A percentile compares a stretch with the other conserved stretches of the same genome.
These are phyloP conservation scores for Troglohyphantes excavatus DNA, from an alignment of 2,888 invertebrate species.

Conservation along the genomic window DNA sequence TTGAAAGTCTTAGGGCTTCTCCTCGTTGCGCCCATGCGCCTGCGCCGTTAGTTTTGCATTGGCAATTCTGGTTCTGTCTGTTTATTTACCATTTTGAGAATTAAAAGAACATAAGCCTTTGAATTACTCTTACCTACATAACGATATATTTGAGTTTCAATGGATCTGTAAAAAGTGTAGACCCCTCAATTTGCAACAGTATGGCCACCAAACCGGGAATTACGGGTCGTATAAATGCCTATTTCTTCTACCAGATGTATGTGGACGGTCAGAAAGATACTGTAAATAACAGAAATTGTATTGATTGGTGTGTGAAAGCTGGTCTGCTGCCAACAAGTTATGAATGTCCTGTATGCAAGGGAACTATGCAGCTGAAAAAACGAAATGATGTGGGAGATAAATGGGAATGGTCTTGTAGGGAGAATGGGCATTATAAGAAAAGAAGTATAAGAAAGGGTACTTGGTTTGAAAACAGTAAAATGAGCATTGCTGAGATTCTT, in stretches of 20 bases:
- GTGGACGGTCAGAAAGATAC: neutral
- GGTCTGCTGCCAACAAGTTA: neutral
- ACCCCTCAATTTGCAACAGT: neutral
- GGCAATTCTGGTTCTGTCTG: too few relatives aligned
- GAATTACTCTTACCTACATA: too few relatives aligned
- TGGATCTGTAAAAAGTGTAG: neutral
- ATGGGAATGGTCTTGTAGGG: neutral
- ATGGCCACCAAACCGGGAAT: neutral
- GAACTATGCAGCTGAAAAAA: neutral
- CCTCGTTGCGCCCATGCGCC: too few relatives aligned
- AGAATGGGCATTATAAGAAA: neutral
- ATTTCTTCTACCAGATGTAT: neutral
- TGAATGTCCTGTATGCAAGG: neutral
- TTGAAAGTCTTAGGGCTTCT: too few relatives aligned
- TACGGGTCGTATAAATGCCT: neutral
- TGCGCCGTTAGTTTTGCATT: too few relatives aligned
- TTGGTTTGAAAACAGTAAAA: neutral
- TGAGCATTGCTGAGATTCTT: neutral
- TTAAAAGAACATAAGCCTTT: too few relatives aligned
- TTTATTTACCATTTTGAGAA: too few relatives aligned
- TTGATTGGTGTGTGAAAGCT: constrained; percentile 5
- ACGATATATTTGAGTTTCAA: neutral
- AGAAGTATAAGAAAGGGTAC: neutral
- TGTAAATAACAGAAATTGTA: neutral
- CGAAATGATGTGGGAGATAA: neutral